Evolutionary conservation across 2,888 invertebrate species (phyloP), one percentile per base, ranked within the genome.

Genomic region (Aleiodes alternator): DNA sequence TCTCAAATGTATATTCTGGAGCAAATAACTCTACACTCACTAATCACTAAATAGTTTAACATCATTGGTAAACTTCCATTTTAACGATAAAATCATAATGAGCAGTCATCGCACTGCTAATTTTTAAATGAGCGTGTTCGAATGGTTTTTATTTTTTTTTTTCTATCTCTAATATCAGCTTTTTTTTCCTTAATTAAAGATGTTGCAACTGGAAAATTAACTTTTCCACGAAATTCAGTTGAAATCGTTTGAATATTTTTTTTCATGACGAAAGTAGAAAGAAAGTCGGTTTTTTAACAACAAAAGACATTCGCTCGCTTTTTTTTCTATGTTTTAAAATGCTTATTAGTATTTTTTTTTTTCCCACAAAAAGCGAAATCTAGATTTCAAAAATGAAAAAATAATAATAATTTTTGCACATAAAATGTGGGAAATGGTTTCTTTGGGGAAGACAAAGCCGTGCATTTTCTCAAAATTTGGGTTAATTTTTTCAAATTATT

Each of bases 81-180:
- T 43, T 7, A 43, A 43, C 34, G 61, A 61, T 61, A 61, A 61
- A 61, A 61, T 61, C 34, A 61, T 61, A 61, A 61, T 61, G 43
- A 51, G 29, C 48, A n/a, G 50, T 48, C 50, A 48, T 68, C 66
- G 66, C 48, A 7, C 29, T 48, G n/a, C 14, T 9, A 38, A 61
- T 61, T 38, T 12, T 61, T 38, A 61, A 43, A 38, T 61, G 61
- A 43, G 61, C 14, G 61, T 61, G 29, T 59, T 7, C 31, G 3
- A 61, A 23, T 31, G 43, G n/a, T n/a, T n/a, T n/a, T n/a, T n/a
- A n/a, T n/a, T n/a, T n/a, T n/a, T n/a, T n/a, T n/a, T n/a, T 61
- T 61, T 38, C 43, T 2, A 23, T 34, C 9, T 43, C 9, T 9
- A 43, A 43, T 43, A 43, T 43, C 43, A 34, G 34, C 0, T 0